A percentile compares a stretch with the other conserved stretches of the same genome.
phyloP scores from a whole-genome alignment of 2,113 vertebrate species.

The Oreochromis tanganicae region DNA sequence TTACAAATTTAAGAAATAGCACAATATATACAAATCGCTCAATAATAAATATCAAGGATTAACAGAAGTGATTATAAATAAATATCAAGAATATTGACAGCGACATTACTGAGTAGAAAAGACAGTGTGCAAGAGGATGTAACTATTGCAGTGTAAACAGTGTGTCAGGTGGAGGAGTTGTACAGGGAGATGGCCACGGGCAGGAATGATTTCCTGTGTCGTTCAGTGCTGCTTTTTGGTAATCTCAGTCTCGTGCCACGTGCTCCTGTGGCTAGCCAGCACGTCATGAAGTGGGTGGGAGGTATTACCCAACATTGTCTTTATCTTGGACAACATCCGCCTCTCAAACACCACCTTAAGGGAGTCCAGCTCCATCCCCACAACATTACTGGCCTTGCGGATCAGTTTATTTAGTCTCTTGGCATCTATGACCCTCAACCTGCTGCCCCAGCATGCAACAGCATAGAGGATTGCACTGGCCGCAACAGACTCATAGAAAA shows the following conservation, averaged over 20 bases:
- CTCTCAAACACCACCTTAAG: accelerated
- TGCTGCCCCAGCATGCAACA: background rate
- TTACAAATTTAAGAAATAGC: background rate
- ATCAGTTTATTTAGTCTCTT: background rate
- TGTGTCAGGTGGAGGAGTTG: accelerated
- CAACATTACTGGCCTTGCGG: accelerated
- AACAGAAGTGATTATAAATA: background rate
- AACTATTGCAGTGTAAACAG: background rate
- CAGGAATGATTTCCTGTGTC: background rate
- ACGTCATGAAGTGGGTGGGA: background rate
- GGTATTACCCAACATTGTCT: accelerated
- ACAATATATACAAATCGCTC: background rate
- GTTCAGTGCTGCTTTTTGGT: background rate
- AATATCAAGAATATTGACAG: background rate
- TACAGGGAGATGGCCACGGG: background rate
- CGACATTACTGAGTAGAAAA: background rate
- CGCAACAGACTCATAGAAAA: background rate
- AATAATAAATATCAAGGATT: background rate
- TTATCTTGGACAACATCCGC: background rate
- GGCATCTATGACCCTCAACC: background rate
- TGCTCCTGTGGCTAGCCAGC: background rate
- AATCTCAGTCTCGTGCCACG: background rate
- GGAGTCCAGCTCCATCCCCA: background rate
- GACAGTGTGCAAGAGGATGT: accelerated
- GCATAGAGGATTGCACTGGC: background rate